Percentiles rank a stretch among this genome's conserved stretches.
Evolutionary conservation across 2,888 invertebrate species (phyloP).

Genomic region (Aphrophora alni): DNA sequence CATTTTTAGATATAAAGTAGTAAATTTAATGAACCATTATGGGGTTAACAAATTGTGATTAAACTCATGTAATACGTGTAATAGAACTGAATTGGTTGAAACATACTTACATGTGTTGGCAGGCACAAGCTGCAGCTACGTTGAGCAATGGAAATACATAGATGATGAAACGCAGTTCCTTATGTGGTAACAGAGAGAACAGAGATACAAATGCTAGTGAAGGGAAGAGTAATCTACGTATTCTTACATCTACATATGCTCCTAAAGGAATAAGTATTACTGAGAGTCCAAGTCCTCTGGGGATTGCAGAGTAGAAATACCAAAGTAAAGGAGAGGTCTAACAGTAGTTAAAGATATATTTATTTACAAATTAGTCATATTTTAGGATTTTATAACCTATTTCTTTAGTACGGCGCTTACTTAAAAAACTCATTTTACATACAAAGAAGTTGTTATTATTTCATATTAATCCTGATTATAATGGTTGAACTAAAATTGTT

Average conservation of each 20-base stretch:
- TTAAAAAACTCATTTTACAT: too few relatives aligned
- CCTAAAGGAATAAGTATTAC: slow-evolving; percentile 81
- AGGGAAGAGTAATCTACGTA: slow-evolving; percentile 72
- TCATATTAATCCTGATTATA: too few relatives aligned
- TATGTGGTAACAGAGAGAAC: slow-evolving; percentile 97
- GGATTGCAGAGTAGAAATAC: slow-evolving; percentile 98
- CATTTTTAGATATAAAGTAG: too few relatives aligned
- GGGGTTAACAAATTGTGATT: too few relatives aligned
- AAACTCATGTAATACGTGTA: too few relatives aligned
- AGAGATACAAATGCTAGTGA: slow-evolving; percentile 80
- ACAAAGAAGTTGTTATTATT: too few relatives aligned
- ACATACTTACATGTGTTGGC: slow-evolving; percentile 83
- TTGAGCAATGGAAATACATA: slow-evolving; percentile 96
- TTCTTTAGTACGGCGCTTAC: too few relatives aligned
- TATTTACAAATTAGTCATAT: neutral
- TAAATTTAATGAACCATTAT: too few relatives aligned
- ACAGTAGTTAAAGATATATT: neutral
- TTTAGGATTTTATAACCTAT: too few relatives aligned
- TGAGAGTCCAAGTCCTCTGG: slow-evolving; percentile 86
- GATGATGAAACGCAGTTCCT: slow-evolving; percentile 96
- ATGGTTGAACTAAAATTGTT: too few relatives aligned
- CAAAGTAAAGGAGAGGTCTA: slow-evolving; percentile 94
- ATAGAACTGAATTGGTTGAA: neutral
- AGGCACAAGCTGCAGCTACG: slow-evolving; percentile 84
- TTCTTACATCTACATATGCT: slow-evolving; percentile 72